A percentile compares a stretch with the other conserved stretches of the same genome.
These are phyloP conservation scores for Cancer borealis DNA, from an alignment of 2,888 invertebrate genomes.

Conservation along the genomic window DNA sequence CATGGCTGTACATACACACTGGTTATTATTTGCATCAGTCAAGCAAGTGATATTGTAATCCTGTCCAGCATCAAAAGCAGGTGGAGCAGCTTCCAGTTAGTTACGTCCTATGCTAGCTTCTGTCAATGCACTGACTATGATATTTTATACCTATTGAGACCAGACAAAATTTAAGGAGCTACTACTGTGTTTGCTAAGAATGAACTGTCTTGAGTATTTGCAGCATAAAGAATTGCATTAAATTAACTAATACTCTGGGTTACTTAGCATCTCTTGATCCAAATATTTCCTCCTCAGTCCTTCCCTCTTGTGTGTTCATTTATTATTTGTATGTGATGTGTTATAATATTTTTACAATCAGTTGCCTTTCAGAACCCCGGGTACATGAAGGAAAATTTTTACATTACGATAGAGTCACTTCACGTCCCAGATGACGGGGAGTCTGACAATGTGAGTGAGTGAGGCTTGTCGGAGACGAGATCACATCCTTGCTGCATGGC, in stretches of 20 bases:
- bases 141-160: no score
- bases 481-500: not conserved
- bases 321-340: not conserved
- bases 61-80: no score
- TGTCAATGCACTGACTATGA: no score
- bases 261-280: not conserved
- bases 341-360: constrained; percentile 53
- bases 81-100: no score
- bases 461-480: not conserved
- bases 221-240: not conserved
- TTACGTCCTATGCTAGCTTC: no score
- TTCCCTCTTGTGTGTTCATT: not conserved
- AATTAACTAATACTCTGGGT: not conserved
- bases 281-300: not conserved
- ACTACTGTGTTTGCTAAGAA: not conserved
- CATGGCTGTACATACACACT: no score
- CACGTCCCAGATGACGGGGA: constrained; percentile 82
- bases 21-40: no score
- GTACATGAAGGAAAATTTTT: constrained; percentile 84
- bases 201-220: not conserved
- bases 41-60: no score
- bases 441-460: constrained; percentile 80
- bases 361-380: constrained; percentile 87
- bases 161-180: not conserved
- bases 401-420: constrained; percentile 82